Base-by-base conservation (phyloP, 2,888 invertebrate genomes). In the Neria commutata region DNA sequence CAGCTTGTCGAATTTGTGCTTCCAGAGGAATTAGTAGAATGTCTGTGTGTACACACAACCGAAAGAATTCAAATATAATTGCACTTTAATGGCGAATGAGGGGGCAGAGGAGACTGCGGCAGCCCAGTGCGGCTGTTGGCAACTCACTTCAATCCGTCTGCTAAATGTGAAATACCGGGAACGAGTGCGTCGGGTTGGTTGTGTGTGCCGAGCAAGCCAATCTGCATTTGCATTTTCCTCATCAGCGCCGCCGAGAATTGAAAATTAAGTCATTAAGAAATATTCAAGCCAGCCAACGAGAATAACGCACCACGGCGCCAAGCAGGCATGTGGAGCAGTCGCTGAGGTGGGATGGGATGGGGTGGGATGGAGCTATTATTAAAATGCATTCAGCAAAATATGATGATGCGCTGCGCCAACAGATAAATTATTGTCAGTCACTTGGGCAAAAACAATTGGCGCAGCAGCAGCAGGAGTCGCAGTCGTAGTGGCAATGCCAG, bases 201-300 rank as follows among this genome's bases (percentile, higher is more conserved):
- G 11, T 29, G 29, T 37, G 37, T n/a, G 10, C n/a, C 37, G 16
- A 37, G 16, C 10, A 21, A 19, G 42, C 42, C 17, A 21, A 42
- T 17, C 14, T 42, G 59, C 61, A 73, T 73, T 72, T 71, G 65
- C 72, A 72, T 72, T 63, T 64, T 52, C 63, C 62, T 56, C 56
- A 66, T 62, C 64, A 62, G 11, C 58, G 61, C 45, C 62, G 55
- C 53, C 34, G 26, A 61, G 56, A 73, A 73, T 74, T 74, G 70
- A 74, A 74, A 74, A 72, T 74, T 69, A 71, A 74, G 71, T 73
- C 72, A 74, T 72, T 74, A 73, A 70, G 64, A 47, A 37, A 48
- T 37, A 25, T 47, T n/a, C 54, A 24, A 19, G 49, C 24, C 24
- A 24, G 16, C 6, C n/a, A n/a, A 19, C 47, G 3, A 14, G 21